Evolutionary conservation across 2,888 invertebrate species (phyloP).

Genomic region (Campoletis raptor): DNA sequence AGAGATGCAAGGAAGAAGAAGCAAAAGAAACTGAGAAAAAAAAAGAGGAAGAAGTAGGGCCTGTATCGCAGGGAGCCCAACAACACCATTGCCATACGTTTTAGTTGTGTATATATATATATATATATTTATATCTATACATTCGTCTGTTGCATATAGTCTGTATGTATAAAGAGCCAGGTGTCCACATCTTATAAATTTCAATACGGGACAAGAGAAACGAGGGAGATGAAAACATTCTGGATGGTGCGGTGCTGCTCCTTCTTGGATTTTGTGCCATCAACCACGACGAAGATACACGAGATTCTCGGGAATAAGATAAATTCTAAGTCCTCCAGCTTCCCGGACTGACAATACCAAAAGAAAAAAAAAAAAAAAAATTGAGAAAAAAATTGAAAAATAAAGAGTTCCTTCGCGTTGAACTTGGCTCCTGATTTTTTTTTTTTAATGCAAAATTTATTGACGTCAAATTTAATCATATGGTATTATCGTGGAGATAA

Average conservation of each 20-base stretch:
- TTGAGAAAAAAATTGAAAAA: not conserved
- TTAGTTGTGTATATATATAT: constrained; percentile 51
- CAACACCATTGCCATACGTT: constrained; percentile 51
- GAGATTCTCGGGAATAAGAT: constrained; percentile 46
- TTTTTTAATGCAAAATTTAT: not conserved
- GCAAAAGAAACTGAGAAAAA: constrained; percentile 14
- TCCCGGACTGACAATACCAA: not conserved
- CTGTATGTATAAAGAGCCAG: constrained; percentile 72
- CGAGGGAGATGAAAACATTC: constrained; percentile 65
- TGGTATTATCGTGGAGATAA: not conserved
- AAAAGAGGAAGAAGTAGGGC: constrained; percentile 30
- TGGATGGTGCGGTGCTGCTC: constrained; percentile 20
- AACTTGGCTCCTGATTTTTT: not conserved
- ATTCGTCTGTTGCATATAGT: constrained; percentile 42
- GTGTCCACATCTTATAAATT: constrained; percentile 81
- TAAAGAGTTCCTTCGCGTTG: not conserved
- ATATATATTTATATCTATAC: constrained; percentile 68
- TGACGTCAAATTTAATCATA: not conserved
- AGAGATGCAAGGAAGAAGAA: constrained; percentile 42
- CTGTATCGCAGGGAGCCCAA: constrained; percentile 35
- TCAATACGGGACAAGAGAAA: constrained; percentile 77
- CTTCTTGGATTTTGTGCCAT: constrained; percentile 50
- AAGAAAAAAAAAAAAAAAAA: not conserved
- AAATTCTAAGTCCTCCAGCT: not conserved
- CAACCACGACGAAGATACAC: constrained; percentile 68